Conservation (phyloP, 2,113 vertebrate species). For the Hypanus sabinus region DNA sequence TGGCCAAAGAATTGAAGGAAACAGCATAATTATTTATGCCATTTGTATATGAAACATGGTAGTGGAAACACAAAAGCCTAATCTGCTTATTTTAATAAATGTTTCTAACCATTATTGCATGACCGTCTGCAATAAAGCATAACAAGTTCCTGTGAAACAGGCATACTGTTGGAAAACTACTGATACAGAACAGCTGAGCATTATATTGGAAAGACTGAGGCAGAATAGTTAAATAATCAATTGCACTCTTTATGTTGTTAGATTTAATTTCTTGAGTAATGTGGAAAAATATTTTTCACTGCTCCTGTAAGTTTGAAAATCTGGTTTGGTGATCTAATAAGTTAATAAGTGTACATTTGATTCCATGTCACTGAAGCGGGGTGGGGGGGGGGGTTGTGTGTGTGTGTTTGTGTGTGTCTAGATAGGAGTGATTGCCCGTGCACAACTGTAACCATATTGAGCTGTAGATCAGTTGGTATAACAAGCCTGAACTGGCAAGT, state of each 20-base stretch:
- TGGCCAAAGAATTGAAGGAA: neutral
- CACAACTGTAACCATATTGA: neutral
- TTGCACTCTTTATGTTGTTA: neutral
- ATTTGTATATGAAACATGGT: neutral
- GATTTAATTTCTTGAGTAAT: neutral
- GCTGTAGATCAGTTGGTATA: neutral
- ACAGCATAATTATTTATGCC: neutral
- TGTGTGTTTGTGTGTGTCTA: neutral
- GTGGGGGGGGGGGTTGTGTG: too few species aligned
- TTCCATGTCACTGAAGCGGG: neutral
- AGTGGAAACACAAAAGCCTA: neutral
- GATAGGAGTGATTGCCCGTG: neutral
- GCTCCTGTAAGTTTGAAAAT: neutral
- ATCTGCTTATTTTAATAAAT: neutral
- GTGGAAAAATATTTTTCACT: neutral
- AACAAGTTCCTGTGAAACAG: neutral
- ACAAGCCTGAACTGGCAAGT: neutral
- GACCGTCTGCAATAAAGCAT: neutral
- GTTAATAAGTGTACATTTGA: neutral
- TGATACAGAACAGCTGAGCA: too few species aligned
- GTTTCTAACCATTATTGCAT: neutral
- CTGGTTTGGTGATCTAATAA: neutral
- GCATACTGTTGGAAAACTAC: neutral
- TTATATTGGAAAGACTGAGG: neutral
- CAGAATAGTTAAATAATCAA: neutral